Base-by-base conservation (phyloP, 2,888 invertebrate genomes). In the Neocrepidodera transversa region DNA sequence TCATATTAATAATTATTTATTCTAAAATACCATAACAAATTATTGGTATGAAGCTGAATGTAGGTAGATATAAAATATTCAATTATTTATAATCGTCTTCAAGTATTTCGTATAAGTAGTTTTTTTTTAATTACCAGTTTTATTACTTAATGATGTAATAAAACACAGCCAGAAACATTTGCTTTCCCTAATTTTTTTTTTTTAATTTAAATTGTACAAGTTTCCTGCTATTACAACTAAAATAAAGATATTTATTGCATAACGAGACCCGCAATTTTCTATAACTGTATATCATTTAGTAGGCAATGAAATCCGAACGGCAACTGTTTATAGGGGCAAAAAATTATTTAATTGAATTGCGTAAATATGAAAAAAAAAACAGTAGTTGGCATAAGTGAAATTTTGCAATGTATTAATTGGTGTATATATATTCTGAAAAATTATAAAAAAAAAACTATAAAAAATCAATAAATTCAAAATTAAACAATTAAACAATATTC, bases 281-380 rank as follows among this genome's bases (percentile, higher is more conserved):
- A 1, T 42, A 42, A 42, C 18, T 8, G 20, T n/a, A n/a, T n/a
- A n/a, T 20, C 42, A 42, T 11, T 42, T 42, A 23, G 23, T 23
- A 23, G 23, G 3, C 6, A 42, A 42, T 42, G 42, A 20, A 42
- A 42, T 42, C 20, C 5, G n/a, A 42, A n/a, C n/a, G n/a, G n/a
- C n/a, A n/a, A 42, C 20, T 8, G 16, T 18, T 40, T 8, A 40
- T 40, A 40, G 40, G 40, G 42, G 42, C 42, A 42, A 42, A 18
- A 42, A 42, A 42, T 42, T 14, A 32, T 32, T 42, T 42, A 42
- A 42, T 20, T 10, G 42, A 42, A 42, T 42, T 42, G 42, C 42
- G 42, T 42, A 42, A 42, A 42, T 5, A 1, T 20, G n/a, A n/a
- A n/a, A n/a, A 42, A 20, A 20, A 42, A 42, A 32, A 13, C 32